Base-by-base conservation (phyloP, 2,888 invertebrate genomes). In the Proisotoma minuta region DNA sequence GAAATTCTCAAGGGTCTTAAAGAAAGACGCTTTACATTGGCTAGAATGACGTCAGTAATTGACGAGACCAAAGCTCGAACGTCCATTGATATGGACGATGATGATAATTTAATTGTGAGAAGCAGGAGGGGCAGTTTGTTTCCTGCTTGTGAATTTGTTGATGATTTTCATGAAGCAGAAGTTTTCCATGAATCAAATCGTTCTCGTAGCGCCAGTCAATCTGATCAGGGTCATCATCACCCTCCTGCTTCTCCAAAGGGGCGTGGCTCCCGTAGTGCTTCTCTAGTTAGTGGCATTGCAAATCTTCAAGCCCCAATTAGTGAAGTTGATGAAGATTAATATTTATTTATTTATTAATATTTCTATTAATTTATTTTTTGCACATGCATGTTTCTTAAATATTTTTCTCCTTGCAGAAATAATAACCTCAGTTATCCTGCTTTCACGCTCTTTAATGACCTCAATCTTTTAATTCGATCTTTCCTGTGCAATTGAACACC, bases 101-200 rank as follows among this genome's bases (percentile, higher is more conserved):
- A 71, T 18, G 68, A 65, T 5, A 57, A 59, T 23, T 52, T 71
- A 12, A 20, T 58, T 12, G 69, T 68, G 12, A 57, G 68, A 10
- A 66, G 69, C 66, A 58, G 72, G 15, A 27, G 65, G 52, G 72
- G 73, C 27, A 66, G 66, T 61, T 40, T 73, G n/a, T 73, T 69
- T 60, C 73, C 73, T 8, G 73, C 70, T 49, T 61, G 53, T 27
- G 57, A 51, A 22, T 73, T 71, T 58, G 59, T 70, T 49, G 73
- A 73, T 50, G 73, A 71, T 57, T 73, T 62, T 49, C 57, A 67
- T n/a, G 60, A 65, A 28, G 65, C 59, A 4, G 40, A 52, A 26
- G 15, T 23, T 1, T n/a, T n/a, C n/a, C n/a, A n/a, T n/a, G n/a
- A n/a, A n/a, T 4, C 24, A 34, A 34, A 34, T 34, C 34, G 34